Conservation (phyloP, 2,888 invertebrate genomes). For the Erpobdella octoculata region DNA sequence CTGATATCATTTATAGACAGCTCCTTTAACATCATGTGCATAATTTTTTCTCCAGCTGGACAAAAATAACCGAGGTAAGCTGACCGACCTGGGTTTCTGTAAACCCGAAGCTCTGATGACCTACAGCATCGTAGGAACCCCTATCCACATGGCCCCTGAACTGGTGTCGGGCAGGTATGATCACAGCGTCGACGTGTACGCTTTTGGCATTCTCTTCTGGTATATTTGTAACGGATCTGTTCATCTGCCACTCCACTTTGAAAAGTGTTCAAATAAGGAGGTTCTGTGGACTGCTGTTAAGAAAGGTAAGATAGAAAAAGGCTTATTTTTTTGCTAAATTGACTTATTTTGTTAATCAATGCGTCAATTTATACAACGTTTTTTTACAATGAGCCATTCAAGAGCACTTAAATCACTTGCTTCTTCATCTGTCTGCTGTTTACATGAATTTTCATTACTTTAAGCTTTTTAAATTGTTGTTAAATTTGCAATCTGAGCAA, state of each 20-base stretch:
- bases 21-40: too few relatives aligned
- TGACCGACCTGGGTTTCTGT: slow-evolving; percentile 82
- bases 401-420: not conserved
- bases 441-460: not conserved
- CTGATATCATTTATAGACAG: too few relatives aligned
- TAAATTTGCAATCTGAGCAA: not conserved
- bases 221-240: slow-evolving; percentile 78
- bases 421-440: not conserved
- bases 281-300: slow-evolving; percentile 75
- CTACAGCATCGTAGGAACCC: slow-evolving; percentile 73
- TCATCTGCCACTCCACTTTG: slow-evolving; percentile 69
- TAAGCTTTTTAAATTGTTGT: not conserved
- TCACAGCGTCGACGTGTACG: slow-evolving; percentile 77
- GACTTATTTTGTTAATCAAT: too few relatives aligned
- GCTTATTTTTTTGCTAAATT: not conserved
- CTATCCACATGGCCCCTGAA: slow-evolving; percentile 86
- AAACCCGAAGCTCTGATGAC: slow-evolving; percentile 83
- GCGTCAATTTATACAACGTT: too few relatives aligned
- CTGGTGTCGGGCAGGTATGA: slow-evolving; percentile 64
- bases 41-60: slow-evolving; percentile 65
- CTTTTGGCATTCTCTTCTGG: slow-evolving; percentile 83
- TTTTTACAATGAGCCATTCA: not conserved
- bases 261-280: slow-evolving; percentile 75
- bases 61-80: slow-evolving; percentile 64
- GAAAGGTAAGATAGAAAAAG: slow-evolving; percentile 59